A percentile compares a stretch with the other conserved stretches of the same genome.
Evolutionary conservation across 64 coral and sea anemone species (phyloP).

Genomic region (Montipora efflorescens): DNA sequence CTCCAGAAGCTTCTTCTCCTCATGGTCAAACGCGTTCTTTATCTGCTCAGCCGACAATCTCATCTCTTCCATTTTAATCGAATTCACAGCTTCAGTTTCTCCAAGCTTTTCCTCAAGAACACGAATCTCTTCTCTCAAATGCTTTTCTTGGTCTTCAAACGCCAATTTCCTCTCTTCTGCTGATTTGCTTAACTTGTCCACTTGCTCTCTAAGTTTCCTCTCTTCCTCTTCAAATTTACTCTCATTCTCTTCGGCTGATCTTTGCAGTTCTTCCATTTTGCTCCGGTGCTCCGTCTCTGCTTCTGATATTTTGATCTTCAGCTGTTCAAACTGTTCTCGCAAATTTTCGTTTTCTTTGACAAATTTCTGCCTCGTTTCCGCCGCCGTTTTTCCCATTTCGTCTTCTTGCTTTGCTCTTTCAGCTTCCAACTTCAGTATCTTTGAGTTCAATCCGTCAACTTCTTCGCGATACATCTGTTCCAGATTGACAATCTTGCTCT

Average conservation of each 20-base stretch:
- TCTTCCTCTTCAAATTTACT: constrained; percentile 45
- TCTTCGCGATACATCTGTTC: constrained; percentile 13
- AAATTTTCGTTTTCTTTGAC: not conserved
- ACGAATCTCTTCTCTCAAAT: constrained; percentile 56
- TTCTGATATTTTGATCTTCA: constrained; percentile 26
- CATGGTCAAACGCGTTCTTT: constrained; percentile 63
- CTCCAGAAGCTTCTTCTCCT: constrained; percentile 45
- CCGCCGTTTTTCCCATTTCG: not conserved
- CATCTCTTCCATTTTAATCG: constrained; percentile 64
- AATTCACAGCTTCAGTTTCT: constrained; percentile 60
- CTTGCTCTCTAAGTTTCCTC: constrained; percentile 17
- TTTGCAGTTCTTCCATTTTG: constrained; percentile 65
- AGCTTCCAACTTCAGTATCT: not conserved
- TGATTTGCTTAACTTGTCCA: constrained; percentile 3
- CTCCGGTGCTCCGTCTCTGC: constrained; percentile 31
- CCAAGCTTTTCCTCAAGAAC: constrained; percentile 75
- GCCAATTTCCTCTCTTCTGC: constrained; percentile 26
- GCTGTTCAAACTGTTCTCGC: constrained; percentile 39
- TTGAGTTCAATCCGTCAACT: constrained; percentile 19
- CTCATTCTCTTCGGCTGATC: constrained; percentile 35
- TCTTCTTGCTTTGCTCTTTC: not conserved
- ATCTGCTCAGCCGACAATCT: constrained; percentile 58
- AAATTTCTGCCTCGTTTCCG: constrained; percentile 27
- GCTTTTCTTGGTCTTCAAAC: constrained; percentile 40
- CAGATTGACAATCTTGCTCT: not conserved